Evolutionary conservation across 1,140 invertebrate species (phyloP).

Genomic region (Drosophila kurseongensis): DNA sequence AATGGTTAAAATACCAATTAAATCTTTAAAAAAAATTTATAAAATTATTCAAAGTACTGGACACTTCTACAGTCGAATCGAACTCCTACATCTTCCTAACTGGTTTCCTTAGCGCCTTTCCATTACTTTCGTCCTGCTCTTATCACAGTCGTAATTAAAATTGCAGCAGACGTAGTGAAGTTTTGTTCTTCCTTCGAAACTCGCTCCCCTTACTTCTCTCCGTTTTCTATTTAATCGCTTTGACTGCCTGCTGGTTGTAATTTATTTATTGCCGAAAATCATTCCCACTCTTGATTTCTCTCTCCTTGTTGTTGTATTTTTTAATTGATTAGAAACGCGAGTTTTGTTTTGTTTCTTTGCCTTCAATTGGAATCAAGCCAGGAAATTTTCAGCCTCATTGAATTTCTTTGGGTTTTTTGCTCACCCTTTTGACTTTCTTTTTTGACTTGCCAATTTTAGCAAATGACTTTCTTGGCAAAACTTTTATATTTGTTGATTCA

Average conservation of each 20-base stretch:
- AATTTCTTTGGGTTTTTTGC: slow-evolving; percentile 25
- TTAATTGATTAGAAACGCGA: slow-evolving; percentile 57
- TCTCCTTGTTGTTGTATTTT: slow-evolving; percentile 18
- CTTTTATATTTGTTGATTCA: slow-evolving; percentile 40
- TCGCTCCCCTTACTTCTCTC: not conserved
- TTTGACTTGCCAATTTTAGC: slow-evolving; percentile 48
- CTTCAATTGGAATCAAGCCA: slow-evolving; percentile 37
- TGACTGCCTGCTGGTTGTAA: slow-evolving; percentile 34
- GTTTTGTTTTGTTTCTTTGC: slow-evolving; percentile 44
- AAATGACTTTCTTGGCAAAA: slow-evolving; percentile 63
- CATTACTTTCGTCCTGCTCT: slow-evolving; percentile 24
- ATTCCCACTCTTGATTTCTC: slow-evolving; percentile 36
- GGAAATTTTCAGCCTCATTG: slow-evolving; percentile 57
- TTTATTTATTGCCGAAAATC: slow-evolving; percentile 56
- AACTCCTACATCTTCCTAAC: not conserved
- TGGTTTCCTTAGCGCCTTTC: slow-evolving; percentile 1
- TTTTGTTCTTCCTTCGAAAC: slow-evolving; percentile 7
- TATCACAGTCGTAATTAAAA: slow-evolving; percentile 57
- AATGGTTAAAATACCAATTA: no score
- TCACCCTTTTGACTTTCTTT: slow-evolving; percentile 8
- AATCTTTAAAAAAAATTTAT: not conserved
- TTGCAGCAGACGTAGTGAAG: slow-evolving; percentile 42
- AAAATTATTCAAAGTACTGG: not conserved
- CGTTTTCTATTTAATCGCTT: slow-evolving; percentile 26
- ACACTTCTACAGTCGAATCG: not conserved